These are phyloP conservation scores for Rotaria macrura DNA, from an alignment of 2,888 invertebrate species.

Conservation along the genomic window DNA sequence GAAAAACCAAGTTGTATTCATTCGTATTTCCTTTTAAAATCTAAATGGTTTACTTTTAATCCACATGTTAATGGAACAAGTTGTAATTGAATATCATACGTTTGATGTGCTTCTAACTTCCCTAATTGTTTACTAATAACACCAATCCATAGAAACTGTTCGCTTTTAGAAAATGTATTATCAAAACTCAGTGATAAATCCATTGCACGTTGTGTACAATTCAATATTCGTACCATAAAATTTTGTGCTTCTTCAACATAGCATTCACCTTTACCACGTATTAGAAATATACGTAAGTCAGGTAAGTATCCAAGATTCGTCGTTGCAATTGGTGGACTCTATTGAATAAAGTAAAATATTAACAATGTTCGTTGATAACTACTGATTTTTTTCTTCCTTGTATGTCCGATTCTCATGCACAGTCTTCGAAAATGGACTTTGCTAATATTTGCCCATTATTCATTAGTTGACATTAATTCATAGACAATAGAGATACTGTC, in stretches of 20 bases:
- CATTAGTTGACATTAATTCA: too few relatives aligned
- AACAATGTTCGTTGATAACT: too few relatives aligned
- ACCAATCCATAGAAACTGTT: background rate
- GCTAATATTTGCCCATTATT: too few relatives aligned
- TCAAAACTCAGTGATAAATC: conserved; percentile 1
- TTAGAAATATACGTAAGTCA: background rate
- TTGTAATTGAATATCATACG: background rate
- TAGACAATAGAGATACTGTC: too few relatives aligned
- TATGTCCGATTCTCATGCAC: too few relatives aligned
- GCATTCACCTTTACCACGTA: background rate
- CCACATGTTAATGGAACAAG: conserved; percentile 17
- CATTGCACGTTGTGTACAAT: conserved; percentile 4
- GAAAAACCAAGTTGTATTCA: too few relatives aligned
- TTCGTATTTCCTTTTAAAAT: too few relatives aligned
- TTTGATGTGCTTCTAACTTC: conserved; percentile 4
- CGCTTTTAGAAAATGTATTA: background rate
- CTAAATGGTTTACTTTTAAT: background rate
- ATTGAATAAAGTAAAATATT: background rate
- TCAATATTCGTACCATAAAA: background rate
- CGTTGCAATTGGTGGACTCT: background rate
- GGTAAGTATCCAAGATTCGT: conserved; percentile 13
- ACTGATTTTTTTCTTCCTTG: too few relatives aligned
- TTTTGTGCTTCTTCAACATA: background rate
- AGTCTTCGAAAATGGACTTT: too few relatives aligned
- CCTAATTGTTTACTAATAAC: conserved; percentile 6